Conservation (phyloP, 2,888 invertebrate genomes). For the Nasonia oneida region DNA sequence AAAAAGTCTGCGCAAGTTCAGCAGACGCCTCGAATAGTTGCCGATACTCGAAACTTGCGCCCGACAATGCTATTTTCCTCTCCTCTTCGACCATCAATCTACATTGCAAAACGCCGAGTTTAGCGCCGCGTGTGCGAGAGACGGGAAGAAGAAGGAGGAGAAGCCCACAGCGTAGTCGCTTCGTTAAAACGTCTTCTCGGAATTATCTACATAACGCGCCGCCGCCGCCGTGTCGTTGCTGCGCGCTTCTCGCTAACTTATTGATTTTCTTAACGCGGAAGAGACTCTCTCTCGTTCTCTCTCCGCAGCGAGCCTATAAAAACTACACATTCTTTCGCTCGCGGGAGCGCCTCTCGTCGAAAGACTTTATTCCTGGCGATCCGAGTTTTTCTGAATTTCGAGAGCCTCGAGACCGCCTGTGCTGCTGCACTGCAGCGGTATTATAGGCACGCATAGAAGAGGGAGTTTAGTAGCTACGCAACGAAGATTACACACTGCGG, state of each 20-base stretch:
- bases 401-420: background rate
- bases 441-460: background rate
- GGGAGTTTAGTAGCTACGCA: background rate
- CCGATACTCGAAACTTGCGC: slow-evolving; percentile 41
- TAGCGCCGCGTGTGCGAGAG: slow-evolving; percentile 2
- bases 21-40: slow-evolving; percentile 37
- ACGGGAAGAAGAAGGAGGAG: background rate
- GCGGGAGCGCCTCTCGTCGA: no score
- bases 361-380: no score
- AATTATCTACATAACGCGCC: slow-evolving; percentile 25
- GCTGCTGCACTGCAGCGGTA: background rate
- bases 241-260: slow-evolving; percentile 30
- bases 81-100: slow-evolving; percentile 46
- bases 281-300: background rate
- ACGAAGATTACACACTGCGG: background rate
- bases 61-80: slow-evolving; percentile 28
- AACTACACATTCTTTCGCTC: slow-evolving; percentile 4
- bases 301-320: slow-evolving; percentile 15
- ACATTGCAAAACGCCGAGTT: slow-evolving; percentile 22
- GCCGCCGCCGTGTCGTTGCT: background rate
- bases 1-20: background rate
- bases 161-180: background rate
- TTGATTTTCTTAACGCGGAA: slow-evolving; percentile 51
- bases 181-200: slow-evolving; percentile 34
- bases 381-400: background rate